Conservation (phyloP, 2,888 invertebrate species). For the Orthonevra nobilis region DNA sequence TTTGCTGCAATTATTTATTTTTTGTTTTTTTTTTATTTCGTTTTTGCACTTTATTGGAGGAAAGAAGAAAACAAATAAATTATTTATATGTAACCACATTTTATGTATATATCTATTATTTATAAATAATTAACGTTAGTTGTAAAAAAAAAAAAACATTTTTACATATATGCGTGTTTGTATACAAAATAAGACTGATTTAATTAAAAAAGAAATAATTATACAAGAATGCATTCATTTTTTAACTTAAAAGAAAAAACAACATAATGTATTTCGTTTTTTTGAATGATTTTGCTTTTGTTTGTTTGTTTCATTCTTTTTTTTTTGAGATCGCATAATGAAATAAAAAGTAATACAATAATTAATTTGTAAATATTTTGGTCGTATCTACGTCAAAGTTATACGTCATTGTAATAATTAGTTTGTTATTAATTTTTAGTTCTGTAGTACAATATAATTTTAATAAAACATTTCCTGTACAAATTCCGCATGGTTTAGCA, state of each 20-base stretch:
- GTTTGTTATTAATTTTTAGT: slow-evolving; percentile 27
- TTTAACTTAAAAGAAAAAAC: too few relatives aligned
- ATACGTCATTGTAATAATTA: slow-evolving; percentile 64
- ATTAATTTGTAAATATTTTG: slow-evolving; percentile 52
- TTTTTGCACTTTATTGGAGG: slow-evolving; percentile 69
- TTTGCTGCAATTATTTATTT: slow-evolving; percentile 1
- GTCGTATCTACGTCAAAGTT: slow-evolving; percentile 58
- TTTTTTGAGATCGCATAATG: slow-evolving; percentile 62
- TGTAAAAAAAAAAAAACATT: slow-evolving; percentile 44
- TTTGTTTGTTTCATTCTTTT: slow-evolving; percentile 10
- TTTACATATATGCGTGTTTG: slow-evolving; percentile 36
- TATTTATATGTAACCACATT: slow-evolving; percentile 54
- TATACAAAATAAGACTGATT: slow-evolving; percentile 40
- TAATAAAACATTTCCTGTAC: slow-evolving; percentile 67
- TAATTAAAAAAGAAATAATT: too few relatives aligned
- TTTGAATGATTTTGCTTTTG: too few relatives aligned
- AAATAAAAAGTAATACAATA: slow-evolving; percentile 45
- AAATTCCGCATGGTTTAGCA: slow-evolving; percentile 65
- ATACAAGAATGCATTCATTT: too few relatives aligned
- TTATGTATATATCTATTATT: slow-evolving; percentile 48
- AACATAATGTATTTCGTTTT: too few relatives aligned
- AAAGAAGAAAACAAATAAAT: slow-evolving; percentile 51
- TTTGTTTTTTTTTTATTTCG: slow-evolving; percentile 21
- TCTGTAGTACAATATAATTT: slow-evolving; percentile 38
- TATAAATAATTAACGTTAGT: slow-evolving; percentile 67